Conservation (phyloP, 2,797 vertebrate species). For the Periparus ater region DNA sequence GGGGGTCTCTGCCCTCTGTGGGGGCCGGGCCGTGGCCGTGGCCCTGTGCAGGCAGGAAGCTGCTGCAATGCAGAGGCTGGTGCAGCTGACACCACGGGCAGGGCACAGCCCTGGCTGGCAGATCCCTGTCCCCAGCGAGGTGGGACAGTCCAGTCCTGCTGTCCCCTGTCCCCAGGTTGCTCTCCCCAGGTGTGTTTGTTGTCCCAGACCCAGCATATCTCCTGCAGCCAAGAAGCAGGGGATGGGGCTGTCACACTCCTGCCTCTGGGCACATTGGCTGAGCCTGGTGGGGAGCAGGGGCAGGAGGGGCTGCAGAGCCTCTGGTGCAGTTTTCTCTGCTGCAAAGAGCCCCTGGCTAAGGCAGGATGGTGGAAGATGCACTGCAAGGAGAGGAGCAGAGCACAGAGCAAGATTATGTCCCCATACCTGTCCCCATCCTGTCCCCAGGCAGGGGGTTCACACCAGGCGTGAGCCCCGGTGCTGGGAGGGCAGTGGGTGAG, state of each 20-base stretch:
- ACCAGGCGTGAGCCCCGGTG: not conserved
- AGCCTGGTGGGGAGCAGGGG: not conserved
- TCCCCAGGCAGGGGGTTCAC: not conserved
- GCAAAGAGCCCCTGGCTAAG: not conserved
- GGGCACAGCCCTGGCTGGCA: not conserved
- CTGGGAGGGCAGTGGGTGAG: not conserved
- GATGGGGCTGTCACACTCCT: not conserved
- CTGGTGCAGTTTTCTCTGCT: not conserved
- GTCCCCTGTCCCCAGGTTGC: not conserved
- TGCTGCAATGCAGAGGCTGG: conserved; percentile 57
- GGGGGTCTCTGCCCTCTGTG: not conserved
- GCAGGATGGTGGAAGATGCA: not conserved
- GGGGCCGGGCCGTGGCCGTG: not conserved
- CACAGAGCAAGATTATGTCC: rapidly evolving
- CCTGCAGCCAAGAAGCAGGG: not conserved
- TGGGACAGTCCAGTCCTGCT: not conserved
- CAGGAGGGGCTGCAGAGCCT: not conserved
- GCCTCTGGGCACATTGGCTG: not conserved
- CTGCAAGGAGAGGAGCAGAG: not conserved
- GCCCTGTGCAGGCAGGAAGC: not conserved
- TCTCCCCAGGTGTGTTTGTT: not conserved
- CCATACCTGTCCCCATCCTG: not conserved
- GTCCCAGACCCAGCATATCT: not conserved
- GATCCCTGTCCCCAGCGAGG: not conserved
- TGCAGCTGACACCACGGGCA: not conserved